phyloP scores from a whole-genome alignment of 1,140 invertebrate genomes.

The Bombus ignitus region DNA sequence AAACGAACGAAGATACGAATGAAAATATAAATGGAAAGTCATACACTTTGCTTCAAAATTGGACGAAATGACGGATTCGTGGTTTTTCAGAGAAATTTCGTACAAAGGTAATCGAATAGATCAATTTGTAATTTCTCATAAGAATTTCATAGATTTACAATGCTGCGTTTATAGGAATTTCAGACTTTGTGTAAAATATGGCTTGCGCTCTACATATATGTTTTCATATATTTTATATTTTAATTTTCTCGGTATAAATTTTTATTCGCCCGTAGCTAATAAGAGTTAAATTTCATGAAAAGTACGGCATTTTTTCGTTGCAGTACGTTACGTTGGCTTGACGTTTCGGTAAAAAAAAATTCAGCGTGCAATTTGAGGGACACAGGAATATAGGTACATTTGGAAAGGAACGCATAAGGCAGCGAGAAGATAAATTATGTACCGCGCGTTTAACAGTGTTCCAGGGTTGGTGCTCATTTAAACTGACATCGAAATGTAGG shows the following conservation, averaged over 20 bases:
- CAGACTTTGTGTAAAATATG: no score
- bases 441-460: slow-evolving; percentile 16
- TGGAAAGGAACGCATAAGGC: background rate
- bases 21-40: no score
- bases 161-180: no score
- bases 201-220: no score
- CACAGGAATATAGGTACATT: background rate
- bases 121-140: no score
- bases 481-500: slow-evolving; percentile 41
- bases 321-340: background rate
- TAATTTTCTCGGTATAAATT: background rate
- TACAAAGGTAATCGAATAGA: no score
- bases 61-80: no score
- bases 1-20: no score
- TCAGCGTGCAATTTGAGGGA: background rate
- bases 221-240: background rate
- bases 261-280: background rate
- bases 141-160: no score
- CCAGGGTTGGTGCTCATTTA: slow-evolving; percentile 19
- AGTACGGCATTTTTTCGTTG: background rate
- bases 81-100: no score
- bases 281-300: background rate
- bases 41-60: no score
- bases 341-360: background rate
- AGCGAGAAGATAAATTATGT: slow-evolving; percentile 5